A percentile compares a stretch with the other conserved stretches of the same genome.
phyloP scores from a whole-genome alignment of 2,797 vertebrate genomes.

The Crocidura indochinensis region DNA sequence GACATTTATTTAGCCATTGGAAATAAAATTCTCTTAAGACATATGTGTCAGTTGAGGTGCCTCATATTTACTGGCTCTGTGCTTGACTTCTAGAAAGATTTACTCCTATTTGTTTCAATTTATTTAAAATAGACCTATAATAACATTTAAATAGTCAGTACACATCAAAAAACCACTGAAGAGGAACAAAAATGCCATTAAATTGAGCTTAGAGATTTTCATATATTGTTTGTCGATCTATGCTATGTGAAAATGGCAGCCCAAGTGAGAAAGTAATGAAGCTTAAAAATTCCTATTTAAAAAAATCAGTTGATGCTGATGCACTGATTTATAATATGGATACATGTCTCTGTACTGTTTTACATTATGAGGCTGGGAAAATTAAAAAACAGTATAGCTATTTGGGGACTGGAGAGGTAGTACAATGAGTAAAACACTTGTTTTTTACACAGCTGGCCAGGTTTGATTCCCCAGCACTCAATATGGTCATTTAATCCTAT shows the following conservation, averaged over 20 bases:
- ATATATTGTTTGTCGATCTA: background rate
- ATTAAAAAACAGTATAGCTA: no score
- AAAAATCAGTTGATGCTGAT: background rate
- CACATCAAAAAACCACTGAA: background rate
- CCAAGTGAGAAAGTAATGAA: background rate
- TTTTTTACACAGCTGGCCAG: no score
- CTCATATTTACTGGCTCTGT: background rate
- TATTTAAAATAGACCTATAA: constrained; percentile 16
- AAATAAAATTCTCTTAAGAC: constrained; percentile 39
- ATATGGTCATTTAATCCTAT: no score
- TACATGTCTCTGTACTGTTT: no score
- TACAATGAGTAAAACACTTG: no score
- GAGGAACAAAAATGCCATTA: constrained; percentile 37
- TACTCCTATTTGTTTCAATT: constrained; percentile 41
- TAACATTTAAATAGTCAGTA: constrained; percentile 32
- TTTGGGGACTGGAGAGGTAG: no score
- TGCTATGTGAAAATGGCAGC: background rate
- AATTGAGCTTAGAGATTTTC: background rate
- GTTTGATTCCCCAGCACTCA: no score
- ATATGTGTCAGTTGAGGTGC: background rate
- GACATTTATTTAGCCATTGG: constrained; percentile 41
- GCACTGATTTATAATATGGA: background rate
- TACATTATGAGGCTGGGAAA: no score
- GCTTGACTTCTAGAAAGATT: background rate
- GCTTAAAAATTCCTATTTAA: background rate